A percentile compares a stretch with the other conserved stretches of the same genome.
phyloP scores from a whole-genome alignment of 2,888 invertebrate species.

The Punctoribates punctum region DNA sequence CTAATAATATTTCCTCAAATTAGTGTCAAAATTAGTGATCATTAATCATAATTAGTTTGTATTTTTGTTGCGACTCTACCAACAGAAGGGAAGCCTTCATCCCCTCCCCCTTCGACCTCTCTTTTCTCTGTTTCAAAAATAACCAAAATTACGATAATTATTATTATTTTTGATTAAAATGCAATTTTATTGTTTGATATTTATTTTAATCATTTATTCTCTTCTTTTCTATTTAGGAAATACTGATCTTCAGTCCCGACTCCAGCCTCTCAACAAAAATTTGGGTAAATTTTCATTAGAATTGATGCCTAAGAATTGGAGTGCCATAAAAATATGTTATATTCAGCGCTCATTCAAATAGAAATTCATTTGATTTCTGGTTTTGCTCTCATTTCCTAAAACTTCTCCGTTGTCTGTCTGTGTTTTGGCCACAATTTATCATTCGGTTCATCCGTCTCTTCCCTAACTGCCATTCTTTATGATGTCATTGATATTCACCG shows the following conservation, averaged over 20 bases:
- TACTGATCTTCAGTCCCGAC: too few relatives aligned
- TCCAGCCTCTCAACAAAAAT: too few relatives aligned
- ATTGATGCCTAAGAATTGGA: too few relatives aligned
- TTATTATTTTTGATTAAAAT: neutral
- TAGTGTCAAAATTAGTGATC: constrained; percentile 9
- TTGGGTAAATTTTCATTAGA: too few relatives aligned
- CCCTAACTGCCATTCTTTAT: neutral
- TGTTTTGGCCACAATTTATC: constrained; percentile 12
- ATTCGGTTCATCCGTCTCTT: neutral
- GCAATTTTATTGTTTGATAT: neutral
- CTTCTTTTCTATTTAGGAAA: too few relatives aligned
- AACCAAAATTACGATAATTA: neutral
- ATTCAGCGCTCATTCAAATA: too few relatives aligned
- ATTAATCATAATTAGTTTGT: constrained; percentile 16
- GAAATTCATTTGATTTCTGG: neutral
- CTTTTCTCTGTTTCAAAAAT: neutral
- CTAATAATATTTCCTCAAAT: constrained; percentile 15
- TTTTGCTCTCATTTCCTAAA: neutral
- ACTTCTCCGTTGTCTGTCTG: neutral
- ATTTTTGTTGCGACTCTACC: neutral
- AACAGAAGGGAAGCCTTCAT: neutral
- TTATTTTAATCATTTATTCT: too few relatives aligned
- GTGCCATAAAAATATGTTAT: too few relatives aligned
- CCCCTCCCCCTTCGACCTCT: neutral
- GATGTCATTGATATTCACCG: constrained; percentile 15